Base-by-base conservation (phyloP, 2,888 invertebrate genomes). In the Neoscelio sp. region DNA sequence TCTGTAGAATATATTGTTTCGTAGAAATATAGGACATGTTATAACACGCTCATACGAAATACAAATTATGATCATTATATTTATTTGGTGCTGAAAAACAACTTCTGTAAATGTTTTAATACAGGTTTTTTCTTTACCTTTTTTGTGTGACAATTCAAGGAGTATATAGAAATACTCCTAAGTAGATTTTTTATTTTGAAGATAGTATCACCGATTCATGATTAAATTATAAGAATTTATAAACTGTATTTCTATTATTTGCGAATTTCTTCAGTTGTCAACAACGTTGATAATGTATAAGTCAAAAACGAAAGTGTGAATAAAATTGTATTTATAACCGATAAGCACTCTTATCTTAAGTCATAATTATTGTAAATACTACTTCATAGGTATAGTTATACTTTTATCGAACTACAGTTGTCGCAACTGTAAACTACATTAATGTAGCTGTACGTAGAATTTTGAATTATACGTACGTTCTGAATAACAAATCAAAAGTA, bases 1-100 rank as follows among this genome's bases (percentile, higher is more conserved):
- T 89, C 89, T 52, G 82, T 83, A 64, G 88, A 89, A 35, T 89
- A 87, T 50, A 87, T 89, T 56, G 86, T 89, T 20, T 89, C 89
- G 68, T 88, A 87, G 33, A 60, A 46, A 26, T 13, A 12, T 38
- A 26, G n/a, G n/a, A n/a, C n/a, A n/a, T n/a, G 6, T 28, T 28
- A 6, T 28, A 28, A 28, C 28, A 6, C n/a, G n/a, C n/a, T n/a
- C n/a, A n/a, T n/a, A n/a, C n/a, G n/a, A 26, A 26, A 26, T 26
- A 38, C 10, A 10, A 38, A 38, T 10, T 38, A 5, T 38, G 12
- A 28, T 28, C 28, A 6, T 28, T 28, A 28, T 17, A 18, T n/a
- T n/a, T n/a, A n/a, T n/a, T n/a, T n/a, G n/a, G n/a, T n/a, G n/a
- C n/a, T n/a, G n/a, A n/a, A n/a, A n/a, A n/a, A n/a, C n/a, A n/a